Conservation (phyloP, 2,113 vertebrate genomes). For the Aythya baeri region DNA sequence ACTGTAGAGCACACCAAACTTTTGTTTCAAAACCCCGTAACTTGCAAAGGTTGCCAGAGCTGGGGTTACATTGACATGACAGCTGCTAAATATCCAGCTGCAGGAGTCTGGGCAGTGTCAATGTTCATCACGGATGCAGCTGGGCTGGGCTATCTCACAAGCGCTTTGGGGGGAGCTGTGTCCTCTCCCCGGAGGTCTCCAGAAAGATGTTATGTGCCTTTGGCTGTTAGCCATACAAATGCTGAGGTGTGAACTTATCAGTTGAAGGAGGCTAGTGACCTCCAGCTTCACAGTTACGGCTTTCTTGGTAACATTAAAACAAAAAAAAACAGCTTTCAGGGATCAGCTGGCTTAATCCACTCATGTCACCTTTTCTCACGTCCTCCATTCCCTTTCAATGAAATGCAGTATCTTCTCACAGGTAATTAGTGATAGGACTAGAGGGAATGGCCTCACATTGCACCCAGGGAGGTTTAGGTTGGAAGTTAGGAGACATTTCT, state of each 20-base stretch:
- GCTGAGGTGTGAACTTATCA: background rate
- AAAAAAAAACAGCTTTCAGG: background rate
- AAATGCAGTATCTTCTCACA: too few relatives aligned
- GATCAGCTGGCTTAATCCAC: background rate
- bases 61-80: background rate
- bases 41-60: background rate
- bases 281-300: background rate
- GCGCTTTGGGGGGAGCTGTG: background rate
- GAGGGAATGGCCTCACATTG: too few relatives aligned
- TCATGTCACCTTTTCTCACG: too few relatives aligned
- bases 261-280: background rate
- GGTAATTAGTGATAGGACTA: too few relatives aligned
- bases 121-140: background rate
- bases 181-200: background rate
- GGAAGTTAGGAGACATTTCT: too few relatives aligned
- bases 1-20: background rate
- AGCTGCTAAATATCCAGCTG: background rate
- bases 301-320: background rate
- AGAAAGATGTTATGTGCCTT: background rate
- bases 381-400: too few relatives aligned
- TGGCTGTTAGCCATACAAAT: background rate
- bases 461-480: too few relatives aligned
- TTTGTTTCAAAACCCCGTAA: background rate
- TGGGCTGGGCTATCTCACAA: background rate
- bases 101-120: background rate